These are phyloP conservation scores for Noctua pronuba DNA, from an alignment of 2,888 invertebrate genomes.

Conservation along the genomic window DNA sequence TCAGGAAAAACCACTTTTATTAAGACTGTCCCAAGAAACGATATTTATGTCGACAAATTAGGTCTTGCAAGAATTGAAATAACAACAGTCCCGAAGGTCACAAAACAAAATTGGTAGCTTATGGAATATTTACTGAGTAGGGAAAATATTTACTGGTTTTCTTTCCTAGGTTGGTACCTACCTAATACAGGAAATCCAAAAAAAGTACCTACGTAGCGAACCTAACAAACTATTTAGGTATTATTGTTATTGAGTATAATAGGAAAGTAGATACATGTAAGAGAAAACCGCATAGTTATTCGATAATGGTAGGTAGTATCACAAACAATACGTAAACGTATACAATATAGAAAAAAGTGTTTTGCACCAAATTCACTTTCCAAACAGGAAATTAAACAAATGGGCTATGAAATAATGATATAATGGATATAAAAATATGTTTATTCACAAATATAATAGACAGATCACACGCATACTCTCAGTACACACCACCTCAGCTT, in stretches of 20 bases:
- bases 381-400: too few species aligned
- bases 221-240: background rate
- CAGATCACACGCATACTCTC: too few species aligned
- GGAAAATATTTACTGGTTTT: background rate
- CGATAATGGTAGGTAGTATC: background rate
- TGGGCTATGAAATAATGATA: too few species aligned
- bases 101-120: constrained; percentile 3
- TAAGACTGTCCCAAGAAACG: background rate
- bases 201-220: background rate
- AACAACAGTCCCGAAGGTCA: background rate
- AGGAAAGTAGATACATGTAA: background rate
- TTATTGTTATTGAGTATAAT: background rate
- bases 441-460: too few species aligned
- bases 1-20: background rate
- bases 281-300: background rate
- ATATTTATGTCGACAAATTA: constrained; percentile 16
- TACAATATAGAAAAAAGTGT: background rate
- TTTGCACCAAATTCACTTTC: too few species aligned
- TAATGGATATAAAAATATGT: too few species aligned
- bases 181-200: background rate
- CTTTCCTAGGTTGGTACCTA: background rate
- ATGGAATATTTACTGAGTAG: background rate
- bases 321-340: too few species aligned
- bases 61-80: background rate
- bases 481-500: too few species aligned